Evolutionary conservation across 2,888 invertebrate genomes (phyloP).

Genomic region (Cryptocephalus moraei): DNA sequence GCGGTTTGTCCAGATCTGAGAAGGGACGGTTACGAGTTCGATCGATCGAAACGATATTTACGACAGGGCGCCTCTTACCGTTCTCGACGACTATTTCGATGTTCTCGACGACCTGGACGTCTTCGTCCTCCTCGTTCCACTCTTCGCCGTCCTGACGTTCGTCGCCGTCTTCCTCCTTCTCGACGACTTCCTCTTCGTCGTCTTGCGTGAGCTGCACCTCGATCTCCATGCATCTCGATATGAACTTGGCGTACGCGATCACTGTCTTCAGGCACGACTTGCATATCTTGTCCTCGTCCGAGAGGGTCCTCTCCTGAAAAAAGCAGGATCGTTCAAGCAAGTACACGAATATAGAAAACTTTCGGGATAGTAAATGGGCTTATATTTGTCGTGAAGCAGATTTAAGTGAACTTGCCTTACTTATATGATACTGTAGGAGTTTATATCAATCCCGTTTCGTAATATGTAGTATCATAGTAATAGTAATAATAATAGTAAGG

Average conservation of each 20-base stretch:
- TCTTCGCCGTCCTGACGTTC: neutral
- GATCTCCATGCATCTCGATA: slow-evolving; percentile 11
- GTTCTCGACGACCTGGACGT: slow-evolving; percentile 7
- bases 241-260: slow-evolving; percentile 6
- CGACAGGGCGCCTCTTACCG: slow-evolving; percentile 4
- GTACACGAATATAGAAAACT: no score
- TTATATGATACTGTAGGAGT: no score
- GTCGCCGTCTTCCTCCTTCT: neutral
- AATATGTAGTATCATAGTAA: no score
- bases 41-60: no score
- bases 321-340: no score
- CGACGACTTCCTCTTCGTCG: slow-evolving; percentile 3
- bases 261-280: slow-evolving; percentile 8
- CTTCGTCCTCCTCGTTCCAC: slow-evolving; percentile 1
- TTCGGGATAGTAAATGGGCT: no score
- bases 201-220: slow-evolving; percentile 5
- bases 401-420: no score
- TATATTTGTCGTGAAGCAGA: no score
- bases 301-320: slow-evolving; percentile 7
- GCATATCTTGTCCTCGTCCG: slow-evolving; percentile 9
- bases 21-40: no score
- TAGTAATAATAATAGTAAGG: no score
- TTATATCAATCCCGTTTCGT: no score
- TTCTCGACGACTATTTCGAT: slow-evolving; percentile 7
- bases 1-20: no score